phyloP scores from a whole-genome alignment of 2,888 invertebrate genomes.

The Hoplodrina blanda region DNA sequence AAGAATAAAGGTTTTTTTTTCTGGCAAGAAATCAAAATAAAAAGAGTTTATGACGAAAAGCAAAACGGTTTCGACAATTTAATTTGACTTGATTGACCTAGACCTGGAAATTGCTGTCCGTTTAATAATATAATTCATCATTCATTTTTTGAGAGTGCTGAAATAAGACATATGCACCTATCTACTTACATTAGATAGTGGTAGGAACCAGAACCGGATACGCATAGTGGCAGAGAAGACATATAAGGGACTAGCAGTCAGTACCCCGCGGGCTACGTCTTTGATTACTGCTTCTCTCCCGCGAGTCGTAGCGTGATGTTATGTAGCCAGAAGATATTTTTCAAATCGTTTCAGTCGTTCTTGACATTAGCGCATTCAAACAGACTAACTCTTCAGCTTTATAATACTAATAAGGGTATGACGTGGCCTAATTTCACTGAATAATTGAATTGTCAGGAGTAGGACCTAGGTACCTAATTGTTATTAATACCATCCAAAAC shows the following conservation, averaged over 20 bases:
- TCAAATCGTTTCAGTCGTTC: no score
- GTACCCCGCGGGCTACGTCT: no score
- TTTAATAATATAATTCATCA: neutral
- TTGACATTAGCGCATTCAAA: no score
- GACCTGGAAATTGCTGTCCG: conserved; percentile 22
- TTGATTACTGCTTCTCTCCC: no score
- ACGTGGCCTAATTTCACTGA: no score
- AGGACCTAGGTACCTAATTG: no score
- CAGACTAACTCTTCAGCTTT: no score
- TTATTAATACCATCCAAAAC: no score
- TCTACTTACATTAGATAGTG: neutral
- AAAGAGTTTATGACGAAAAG: conserved; percentile 8
- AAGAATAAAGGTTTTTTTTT: neutral
- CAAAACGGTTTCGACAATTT: neutral
- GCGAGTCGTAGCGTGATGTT: no score
- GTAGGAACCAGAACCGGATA: neutral
- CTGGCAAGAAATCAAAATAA: conserved; percentile 3
- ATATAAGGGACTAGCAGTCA: no score
- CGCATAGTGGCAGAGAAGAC: neutral
- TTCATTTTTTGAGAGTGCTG: neutral
- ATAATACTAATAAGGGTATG: no score
- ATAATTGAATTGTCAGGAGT: neutral
- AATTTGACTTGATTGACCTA: conserved; percentile 10
- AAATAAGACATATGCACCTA: neutral
- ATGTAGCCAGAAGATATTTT: no score